These are phyloP conservation scores for Spicauda simplicius DNA, from an alignment of 2,888 invertebrate genomes.

Conservation along the genomic window DNA sequence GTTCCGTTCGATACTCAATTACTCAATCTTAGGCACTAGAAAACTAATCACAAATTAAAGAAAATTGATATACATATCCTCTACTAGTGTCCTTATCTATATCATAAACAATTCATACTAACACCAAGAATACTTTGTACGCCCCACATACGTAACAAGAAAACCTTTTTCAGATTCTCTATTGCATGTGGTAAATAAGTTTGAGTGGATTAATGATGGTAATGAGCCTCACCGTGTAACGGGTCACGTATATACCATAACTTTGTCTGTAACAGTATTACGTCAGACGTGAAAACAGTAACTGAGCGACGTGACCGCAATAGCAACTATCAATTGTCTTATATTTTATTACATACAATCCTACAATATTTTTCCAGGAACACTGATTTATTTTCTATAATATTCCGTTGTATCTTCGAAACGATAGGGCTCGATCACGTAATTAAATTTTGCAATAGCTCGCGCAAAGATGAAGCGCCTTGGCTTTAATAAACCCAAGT, in stretches of 20 bases:
- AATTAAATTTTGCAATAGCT: constrained; percentile 1
- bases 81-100: no score
- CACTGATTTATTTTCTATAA: constrained; percentile 57
- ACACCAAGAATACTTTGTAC: no score
- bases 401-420: neutral
- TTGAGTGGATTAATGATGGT: constrained; percentile 50
- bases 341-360: constrained; percentile 68
- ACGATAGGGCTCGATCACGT: neutral
- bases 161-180: neutral
- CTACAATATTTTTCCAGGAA: constrained; percentile 49
- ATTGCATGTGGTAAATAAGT: constrained; percentile 39
- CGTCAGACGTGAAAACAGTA: constrained; percentile 83
- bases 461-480: neutral
- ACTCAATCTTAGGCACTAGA: no score
- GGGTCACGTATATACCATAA: constrained; percentile 78
- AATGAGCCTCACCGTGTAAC: constrained; percentile 62
- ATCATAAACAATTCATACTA: no score
- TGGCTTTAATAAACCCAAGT: constrained; percentile 10
- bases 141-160: no score
- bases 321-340: constrained; percentile 81
- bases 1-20: no score
- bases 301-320: constrained; percentile 82
- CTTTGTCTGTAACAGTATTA: constrained; percentile 82
- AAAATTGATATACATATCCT: no score
- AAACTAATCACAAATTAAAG: no score